Evolutionary conservation across 2,113 vertebrate species (phyloP).

Genomic region (Brachypodius melanocephalos): DNA sequence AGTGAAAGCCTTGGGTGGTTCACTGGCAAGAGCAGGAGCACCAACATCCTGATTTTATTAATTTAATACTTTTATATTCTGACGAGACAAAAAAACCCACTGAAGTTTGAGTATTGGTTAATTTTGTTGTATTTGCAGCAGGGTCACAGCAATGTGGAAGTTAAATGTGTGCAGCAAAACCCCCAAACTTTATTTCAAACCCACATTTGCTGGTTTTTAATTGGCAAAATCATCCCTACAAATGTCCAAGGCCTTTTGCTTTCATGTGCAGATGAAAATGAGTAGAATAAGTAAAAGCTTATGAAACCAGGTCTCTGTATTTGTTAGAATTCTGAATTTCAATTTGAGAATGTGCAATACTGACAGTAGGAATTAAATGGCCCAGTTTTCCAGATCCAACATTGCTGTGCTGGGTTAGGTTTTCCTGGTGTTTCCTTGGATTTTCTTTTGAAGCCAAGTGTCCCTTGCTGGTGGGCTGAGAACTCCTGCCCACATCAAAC

Average conservation of each 20-base stretch:
- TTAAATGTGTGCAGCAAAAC: rapidly evolving
- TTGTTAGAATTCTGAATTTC: not conserved
- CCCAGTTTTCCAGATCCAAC: rapidly evolving
- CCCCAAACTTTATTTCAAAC: not conserved
- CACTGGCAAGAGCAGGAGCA: not conserved
- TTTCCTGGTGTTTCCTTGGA: not conserved
- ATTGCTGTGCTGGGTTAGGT: not conserved
- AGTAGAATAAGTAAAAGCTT: not conserved
- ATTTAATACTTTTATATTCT: not conserved
- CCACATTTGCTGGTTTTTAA: not conserved
- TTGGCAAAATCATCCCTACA: not conserved
- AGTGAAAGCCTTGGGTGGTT: not conserved
- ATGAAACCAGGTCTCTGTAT: rapidly evolving
- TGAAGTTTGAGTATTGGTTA: not conserved
- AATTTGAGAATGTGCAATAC: rapidly evolving
- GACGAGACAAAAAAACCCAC: too few relatives aligned
- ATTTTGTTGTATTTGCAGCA: not conserved
- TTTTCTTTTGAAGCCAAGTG: not conserved
- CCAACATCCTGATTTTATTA: not conserved
- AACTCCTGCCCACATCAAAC: not conserved
- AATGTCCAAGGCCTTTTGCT: not conserved
- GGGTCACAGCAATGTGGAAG: not conserved
- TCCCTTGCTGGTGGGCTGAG: not conserved
- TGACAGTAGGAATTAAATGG: not conserved
- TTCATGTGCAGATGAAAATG: not conserved